phyloP scores from a whole-genome alignment of 2,797 vertebrate genomes.

The Chaetodon trifasciatus region DNA sequence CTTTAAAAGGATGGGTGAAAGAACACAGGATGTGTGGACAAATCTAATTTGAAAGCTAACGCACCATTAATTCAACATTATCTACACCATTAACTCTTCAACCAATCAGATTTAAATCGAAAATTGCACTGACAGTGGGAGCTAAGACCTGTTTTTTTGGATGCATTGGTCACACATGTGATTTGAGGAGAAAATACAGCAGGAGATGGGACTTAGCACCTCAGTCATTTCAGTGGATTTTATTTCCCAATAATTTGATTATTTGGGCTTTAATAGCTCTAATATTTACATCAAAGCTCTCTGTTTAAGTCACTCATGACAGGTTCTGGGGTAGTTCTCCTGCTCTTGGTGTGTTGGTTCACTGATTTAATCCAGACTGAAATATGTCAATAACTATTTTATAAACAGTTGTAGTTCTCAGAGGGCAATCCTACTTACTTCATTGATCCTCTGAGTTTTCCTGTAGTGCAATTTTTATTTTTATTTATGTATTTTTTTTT shows the following conservation, averaged over 20 bases:
- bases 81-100: constrained; percentile 25
- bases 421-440: no score
- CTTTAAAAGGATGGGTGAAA: neutral
- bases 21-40: neutral
- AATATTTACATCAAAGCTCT: no score
- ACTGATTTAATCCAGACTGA: no score
- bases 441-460: no score
- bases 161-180: neutral
- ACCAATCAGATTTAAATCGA: constrained; percentile 7
- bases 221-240: neutral
- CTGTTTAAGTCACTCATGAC: no score
- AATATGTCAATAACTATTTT: no score
- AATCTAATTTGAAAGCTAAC: constrained; percentile 18
- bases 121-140: neutral
- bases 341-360: no score
- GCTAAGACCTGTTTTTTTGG: neutral
- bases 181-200: neutral
- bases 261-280: no score
- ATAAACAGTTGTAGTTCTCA: no score
- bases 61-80: constrained; percentile 20
- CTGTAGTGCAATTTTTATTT: no score
- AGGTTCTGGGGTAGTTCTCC: no score
- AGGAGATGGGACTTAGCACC: neutral
- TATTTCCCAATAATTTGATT: neutral
- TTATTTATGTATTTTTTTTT: no score